Evolutionary conservation across 2,113 vertebrate species (phyloP).

Genomic region (Oxyruncus cristatus): DNA sequence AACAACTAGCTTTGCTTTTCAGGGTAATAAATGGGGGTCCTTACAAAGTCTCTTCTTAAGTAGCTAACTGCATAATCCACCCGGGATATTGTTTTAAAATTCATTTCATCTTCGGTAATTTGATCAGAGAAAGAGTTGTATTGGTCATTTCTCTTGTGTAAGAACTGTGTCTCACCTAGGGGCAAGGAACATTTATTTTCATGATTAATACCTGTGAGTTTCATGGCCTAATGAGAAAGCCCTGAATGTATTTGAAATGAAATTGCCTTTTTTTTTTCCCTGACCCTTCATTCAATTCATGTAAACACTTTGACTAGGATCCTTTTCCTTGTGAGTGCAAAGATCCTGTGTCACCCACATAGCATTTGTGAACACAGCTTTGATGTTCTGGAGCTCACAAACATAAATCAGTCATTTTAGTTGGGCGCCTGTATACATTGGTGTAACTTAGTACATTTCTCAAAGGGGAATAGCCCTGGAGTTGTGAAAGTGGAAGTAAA

Average conservation of each 20-base stretch:
- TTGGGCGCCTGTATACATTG: not conserved
- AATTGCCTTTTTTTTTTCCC: slow-evolving; percentile 6
- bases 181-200: slow-evolving; percentile 71
- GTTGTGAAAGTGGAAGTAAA: not conserved
- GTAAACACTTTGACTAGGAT: slow-evolving; percentile 41
- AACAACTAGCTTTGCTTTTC: slow-evolving; percentile 56
- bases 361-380: too few species aligned
- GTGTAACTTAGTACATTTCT: not conserved
- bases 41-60: slow-evolving; percentile 64
- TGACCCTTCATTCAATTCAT: not conserved
- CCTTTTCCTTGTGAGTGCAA: not conserved
- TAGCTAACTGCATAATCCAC: slow-evolving; percentile 72
- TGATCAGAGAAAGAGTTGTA: slow-evolving; percentile 69
- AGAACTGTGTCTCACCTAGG: slow-evolving; percentile 65
- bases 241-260: slow-evolving; percentile 54
- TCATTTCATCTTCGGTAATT: slow-evolving; percentile 76
- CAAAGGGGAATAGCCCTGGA: not conserved
- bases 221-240: slow-evolving; percentile 69
- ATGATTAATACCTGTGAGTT: slow-evolving; percentile 73
- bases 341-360: not conserved
- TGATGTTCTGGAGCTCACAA: too few species aligned
- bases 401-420: slow-evolving; percentile 4
- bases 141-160: slow-evolving; percentile 68
- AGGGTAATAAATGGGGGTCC: slow-evolving; percentile 67
- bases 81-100: slow-evolving; percentile 75